Evolutionary conservation across 1,140 invertebrate genomes (phyloP).

Genomic region (Armadillidium nasatum): DNA sequence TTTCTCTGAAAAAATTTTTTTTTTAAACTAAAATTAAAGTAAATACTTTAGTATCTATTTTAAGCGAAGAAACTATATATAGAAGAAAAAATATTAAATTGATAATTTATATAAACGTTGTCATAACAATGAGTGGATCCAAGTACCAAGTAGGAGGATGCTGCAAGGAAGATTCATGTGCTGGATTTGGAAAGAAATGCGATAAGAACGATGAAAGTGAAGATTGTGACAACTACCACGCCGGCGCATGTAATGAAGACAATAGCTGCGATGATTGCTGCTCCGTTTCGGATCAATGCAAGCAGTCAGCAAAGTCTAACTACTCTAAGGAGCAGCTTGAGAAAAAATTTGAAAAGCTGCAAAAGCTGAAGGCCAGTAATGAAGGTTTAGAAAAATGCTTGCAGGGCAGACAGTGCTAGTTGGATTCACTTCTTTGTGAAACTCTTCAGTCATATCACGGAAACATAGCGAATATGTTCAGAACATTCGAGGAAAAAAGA

Average conservation of each 20-base stretch:
- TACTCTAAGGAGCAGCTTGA: not conserved
- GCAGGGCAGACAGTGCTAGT: not conserved
- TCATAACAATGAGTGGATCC: no score
- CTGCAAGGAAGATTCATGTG: no score
- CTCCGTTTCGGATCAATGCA: not conserved
- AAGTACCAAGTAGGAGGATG: no score
- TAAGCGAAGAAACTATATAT: no score
- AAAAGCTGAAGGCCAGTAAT: not conserved
- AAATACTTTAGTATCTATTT: no score
- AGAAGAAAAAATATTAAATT: no score
- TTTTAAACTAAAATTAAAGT: no score
- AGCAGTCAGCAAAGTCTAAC: not conserved
- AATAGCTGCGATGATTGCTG: not conserved
- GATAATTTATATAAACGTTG: no score
- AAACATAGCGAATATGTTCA: not conserved
- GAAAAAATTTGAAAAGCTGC: not conserved
- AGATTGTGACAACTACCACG: not conserved
- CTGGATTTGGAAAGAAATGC: no score
- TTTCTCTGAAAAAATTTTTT: no score
- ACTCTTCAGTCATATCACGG: conserved; percentile 1
- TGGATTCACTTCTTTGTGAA: not conserved
- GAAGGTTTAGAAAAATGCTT: not conserved
- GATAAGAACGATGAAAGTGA: not conserved
- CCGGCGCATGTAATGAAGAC: not conserved
- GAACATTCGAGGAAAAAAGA: not conserved